A percentile compares a stretch with the other conserved stretches of the same genome.
phyloP scores from a whole-genome alignment of 1,140 invertebrate species.

The honey bee (Apis mellifera) region Amel_HAv3.1 CM009938.2:2802001-2802500 shows the following conservation, averaged over 20 bases:
- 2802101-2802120: not conserved
- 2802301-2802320: conserved; percentile 76
- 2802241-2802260: conserved; percentile 93
- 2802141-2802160: not conserved
- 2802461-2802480: not conserved
- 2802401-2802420: conserved; percentile 84
- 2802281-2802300: conserved; percentile 75
- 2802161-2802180: not conserved
- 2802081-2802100: not conserved
- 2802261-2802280: conserved; percentile 81
- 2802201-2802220: conserved; percentile 93
- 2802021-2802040: not conserved
- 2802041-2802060: not conserved
- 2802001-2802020: conserved; percentile 80
- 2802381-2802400: conserved; percentile 86
- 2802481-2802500: not conserved
- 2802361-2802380: conserved; percentile 91
- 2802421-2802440: conserved; percentile 90
- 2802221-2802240: conserved; percentile 91
- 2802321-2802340: conserved; percentile 77
- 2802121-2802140: not conserved
- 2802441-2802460: conserved; percentile 84
- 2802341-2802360: conserved; percentile 83
- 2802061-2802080: not conserved
- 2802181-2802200: conserved; percentile 9